Evolutionary conservation across 2,113 vertebrate species (phyloP), one percentile per base, ranked within the genome.

Genomic region (Limnothrissa miodon): DNA sequence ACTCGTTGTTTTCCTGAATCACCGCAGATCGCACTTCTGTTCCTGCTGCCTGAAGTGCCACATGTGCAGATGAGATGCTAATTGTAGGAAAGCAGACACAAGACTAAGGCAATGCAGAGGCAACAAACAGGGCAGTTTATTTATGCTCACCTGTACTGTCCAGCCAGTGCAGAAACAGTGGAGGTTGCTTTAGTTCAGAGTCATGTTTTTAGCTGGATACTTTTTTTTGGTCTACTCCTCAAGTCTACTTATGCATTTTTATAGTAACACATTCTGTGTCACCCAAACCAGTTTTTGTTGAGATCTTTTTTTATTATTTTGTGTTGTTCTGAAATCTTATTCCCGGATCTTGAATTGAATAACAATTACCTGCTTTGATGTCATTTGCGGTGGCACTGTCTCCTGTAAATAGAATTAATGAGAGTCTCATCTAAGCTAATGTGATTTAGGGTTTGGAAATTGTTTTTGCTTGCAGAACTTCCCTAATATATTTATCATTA

Each of bases 301-400:
- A 4, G 42, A 42, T 6, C 42, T 23, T 56, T 21, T 56, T 56
- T 23, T 56, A 19, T 1, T 29, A 2, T 74, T 70, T 1, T 74
- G 66, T 15, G 36, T 33, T 74, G 66, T 33, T 74, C 4, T 74
- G 66, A 74, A 11, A 36, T 33, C 51, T 13, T 74, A 3, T 74
- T 33, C 33, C 13, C 25, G 36, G 66, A 74, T 15, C 66, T 74
- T 1, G 66, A 39, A 74, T 74, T 36, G 10, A 36, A 74, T 70
- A 9, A 13, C 29, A 74, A 74, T 74, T 74, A 74, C 66, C 66
- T 66, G 59, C 59, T 66, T 66, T 66, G 25, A 66, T 66, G 59
- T 66, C 59, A 66, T 66, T 66, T 66, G 10, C 10, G 66, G 66
- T 36, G 33, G 29, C 33, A 13, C 66, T 36, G 66, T 13, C 25